phyloP scores from a whole-genome alignment of 2,113 vertebrate genomes.

The Bubo blakistoni region DNA sequence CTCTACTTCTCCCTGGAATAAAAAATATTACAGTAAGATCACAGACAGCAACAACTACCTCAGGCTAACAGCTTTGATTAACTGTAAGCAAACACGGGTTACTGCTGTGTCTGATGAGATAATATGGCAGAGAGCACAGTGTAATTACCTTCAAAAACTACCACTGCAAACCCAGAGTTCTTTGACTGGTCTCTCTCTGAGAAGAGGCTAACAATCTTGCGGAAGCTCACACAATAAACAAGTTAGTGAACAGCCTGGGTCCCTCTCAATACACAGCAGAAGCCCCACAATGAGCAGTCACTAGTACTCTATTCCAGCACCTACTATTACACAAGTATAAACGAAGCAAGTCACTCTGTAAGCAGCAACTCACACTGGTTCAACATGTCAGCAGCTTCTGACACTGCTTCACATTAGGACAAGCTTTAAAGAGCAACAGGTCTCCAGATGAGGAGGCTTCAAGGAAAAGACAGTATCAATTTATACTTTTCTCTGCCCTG shows the following conservation, averaged over 20 bases:
- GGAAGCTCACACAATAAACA: neutral
- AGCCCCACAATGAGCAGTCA: neutral
- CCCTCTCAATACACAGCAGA: neutral
- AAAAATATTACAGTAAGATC: neutral
- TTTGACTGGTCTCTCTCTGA: neutral
- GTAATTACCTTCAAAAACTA: neutral
- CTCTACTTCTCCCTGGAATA: neutral
- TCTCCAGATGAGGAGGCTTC: neutral
- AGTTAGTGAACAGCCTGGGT: neutral
- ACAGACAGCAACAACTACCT: neutral
- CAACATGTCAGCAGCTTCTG: neutral
- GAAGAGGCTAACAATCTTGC: neutral
- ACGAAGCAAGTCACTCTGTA: neutral
- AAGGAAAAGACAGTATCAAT: neutral
- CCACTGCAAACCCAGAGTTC: neutral
- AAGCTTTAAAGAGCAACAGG: neutral
- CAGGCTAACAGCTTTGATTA: neutral
- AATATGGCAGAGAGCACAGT: neutral
- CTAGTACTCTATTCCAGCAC: neutral
- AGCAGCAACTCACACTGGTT: neutral
- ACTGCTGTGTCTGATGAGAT: neutral
- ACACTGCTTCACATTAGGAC: neutral
- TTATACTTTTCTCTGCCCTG: neutral
- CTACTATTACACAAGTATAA: neutral
- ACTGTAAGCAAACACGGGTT: neutral